Evolutionary conservation across 1,140 invertebrate species (phyloP), one percentile per base, ranked within the genome.

Genomic region (Berghia stephanieae): DNA sequence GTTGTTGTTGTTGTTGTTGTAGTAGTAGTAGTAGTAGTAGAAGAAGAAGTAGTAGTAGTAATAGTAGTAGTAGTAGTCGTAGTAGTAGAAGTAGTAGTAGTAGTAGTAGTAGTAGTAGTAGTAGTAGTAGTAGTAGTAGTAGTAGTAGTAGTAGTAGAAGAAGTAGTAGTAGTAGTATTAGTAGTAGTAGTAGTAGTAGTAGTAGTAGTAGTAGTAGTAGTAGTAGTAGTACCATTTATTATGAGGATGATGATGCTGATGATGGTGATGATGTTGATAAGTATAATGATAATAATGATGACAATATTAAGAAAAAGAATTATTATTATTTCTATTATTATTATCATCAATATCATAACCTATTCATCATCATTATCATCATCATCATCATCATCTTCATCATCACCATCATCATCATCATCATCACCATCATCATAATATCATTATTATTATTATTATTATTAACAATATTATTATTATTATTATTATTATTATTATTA

Each of bases 121-220:
- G 46, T 52, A 24, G 46, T 52, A 24, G 46, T 52, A 24, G 46
- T 52, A 24, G 46, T 24, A 24, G 13, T 52, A 16, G 13, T 52
- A 52, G 46, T 24, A 52, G 46, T 52, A 52, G 46, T 52, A 16
- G 46, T 52, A 16, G n/a, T 52, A 52, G 46, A 52, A 52, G 46
- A 16, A 52, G 46, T 52, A 52, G 46, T 52, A 52, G 46, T 52
- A 52, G n/a, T n/a, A n/a, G n/a, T n/a, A n/a, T n/a, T n/a, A n/a
- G n/a, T n/a, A n/a, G n/a, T n/a, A n/a, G n/a, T 52, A 52, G 46
- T 52, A 52, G 46, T 52, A 52, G 46, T 52, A 52, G 46, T 52
- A 52, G 46, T 52, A 52, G 46, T 52, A 52, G 46, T 52, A 52
- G 46, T 52, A 52, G 46, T 52, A 52, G 46, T 52, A 52, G 46